A percentile compares a stretch with the other conserved stretches of the same genome.
Conservation (phyloP, 2,113 vertebrate genomes). For the Isurus oxyrinchus region DNA sequence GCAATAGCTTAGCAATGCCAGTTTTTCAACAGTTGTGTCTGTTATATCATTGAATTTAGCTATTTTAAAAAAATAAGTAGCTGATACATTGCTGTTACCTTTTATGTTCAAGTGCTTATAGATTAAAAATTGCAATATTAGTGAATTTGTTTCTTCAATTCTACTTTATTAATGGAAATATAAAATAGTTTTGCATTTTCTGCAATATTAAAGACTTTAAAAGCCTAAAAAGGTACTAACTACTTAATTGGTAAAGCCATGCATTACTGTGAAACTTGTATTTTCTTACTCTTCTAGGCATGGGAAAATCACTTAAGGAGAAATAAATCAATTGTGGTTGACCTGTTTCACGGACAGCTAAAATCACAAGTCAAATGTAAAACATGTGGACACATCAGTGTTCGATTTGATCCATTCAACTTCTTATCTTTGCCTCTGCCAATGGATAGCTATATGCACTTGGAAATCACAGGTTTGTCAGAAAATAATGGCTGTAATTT, state of each 20-base stretch:
- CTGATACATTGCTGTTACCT: background rate
- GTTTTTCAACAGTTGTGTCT: background rate
- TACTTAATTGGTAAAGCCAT: background rate
- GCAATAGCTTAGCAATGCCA: background rate
- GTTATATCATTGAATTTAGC: background rate
- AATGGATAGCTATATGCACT: constrained; percentile 98
- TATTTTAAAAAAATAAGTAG: background rate
- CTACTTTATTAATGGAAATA: background rate
- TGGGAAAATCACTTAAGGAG: constrained; percentile 97
- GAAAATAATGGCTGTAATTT: background rate
- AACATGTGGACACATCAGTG: constrained; percentile 94
- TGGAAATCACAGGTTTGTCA: constrained; percentile 89
- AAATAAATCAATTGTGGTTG: constrained; percentile 94
- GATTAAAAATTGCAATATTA: background rate
- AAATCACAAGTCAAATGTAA: constrained; percentile 98
- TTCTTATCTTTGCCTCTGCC: constrained; percentile 94
- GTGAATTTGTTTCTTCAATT: background rate
- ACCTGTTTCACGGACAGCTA: constrained; percentile 95
- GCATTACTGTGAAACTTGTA: background rate
- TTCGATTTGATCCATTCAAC: constrained; percentile 96
- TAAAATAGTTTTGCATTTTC: background rate
- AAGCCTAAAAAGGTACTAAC: background rate
- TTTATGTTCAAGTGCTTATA: background rate
- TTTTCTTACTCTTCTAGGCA: constrained; percentile 60
- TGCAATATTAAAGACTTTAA: background rate